Evolutionary conservation across 2,888 invertebrate genomes (phyloP).

Genomic region (Leptothorax acervorum): DNA sequence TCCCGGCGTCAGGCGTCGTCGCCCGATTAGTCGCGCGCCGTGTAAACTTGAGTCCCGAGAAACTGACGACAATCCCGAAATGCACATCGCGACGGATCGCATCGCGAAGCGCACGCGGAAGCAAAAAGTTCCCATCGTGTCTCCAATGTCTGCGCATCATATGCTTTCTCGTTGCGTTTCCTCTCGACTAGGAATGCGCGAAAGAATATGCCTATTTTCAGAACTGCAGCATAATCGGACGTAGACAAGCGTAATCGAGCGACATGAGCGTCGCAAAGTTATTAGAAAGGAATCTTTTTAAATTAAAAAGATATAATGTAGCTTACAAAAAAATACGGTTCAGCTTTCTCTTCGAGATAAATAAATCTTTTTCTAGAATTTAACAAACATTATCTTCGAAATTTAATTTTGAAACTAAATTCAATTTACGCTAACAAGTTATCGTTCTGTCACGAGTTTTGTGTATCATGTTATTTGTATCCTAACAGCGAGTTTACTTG

Average conservation of each 20-base stretch:
- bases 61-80: slow-evolving; percentile 68
- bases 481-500: background rate
- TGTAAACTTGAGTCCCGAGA: slow-evolving; percentile 63
- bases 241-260: background rate
- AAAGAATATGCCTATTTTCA: slow-evolving; percentile 13
- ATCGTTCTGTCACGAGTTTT: background rate
- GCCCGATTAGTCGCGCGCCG: slow-evolving; percentile 81
- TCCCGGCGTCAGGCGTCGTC: slow-evolving; percentile 82
- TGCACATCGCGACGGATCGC: slow-evolving; percentile 44
- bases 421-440: background rate
- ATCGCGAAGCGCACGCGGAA: slow-evolving; percentile 32
- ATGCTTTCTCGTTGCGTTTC: background rate
- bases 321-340: background rate
- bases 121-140: slow-evolving; percentile 27
- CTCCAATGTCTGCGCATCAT: slow-evolving; percentile 32
- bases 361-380: background rate
- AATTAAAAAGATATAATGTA: background rate
- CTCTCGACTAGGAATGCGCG: slow-evolving; percentile 9
- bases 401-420: background rate
- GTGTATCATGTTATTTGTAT: background rate
- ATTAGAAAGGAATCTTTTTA: background rate
- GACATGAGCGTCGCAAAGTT: background rate
- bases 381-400: background rate
- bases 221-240: background rate
- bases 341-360: background rate